Evolutionary conservation across 2,113 vertebrate genomes (phyloP).

Genomic region (Odocoileus virginianus): DNA sequence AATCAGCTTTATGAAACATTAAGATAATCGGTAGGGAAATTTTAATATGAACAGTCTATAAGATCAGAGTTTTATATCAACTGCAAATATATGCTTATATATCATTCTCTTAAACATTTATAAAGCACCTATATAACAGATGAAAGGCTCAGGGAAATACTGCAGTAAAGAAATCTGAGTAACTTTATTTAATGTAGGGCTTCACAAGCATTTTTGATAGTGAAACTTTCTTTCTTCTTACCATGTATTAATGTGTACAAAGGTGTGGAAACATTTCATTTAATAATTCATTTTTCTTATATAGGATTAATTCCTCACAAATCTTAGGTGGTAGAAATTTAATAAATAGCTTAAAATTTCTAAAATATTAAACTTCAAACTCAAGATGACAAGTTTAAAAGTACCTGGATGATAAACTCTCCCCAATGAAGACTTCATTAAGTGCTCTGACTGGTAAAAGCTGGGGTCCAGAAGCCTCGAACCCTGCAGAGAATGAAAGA

Average conservation of each 20-base stretch:
- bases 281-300: neutral
- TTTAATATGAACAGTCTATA: neutral
- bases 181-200: neutral
- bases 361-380: neutral
- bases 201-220: neutral
- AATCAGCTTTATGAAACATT: neutral
- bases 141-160: neutral
- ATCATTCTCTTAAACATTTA: neutral
- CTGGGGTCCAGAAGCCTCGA: slow-evolving; percentile 83
- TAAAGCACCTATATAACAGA: neutral
- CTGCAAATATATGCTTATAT: neutral
- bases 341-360: neutral
- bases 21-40: neutral
- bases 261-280: neutral
- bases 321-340: neutral
- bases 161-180: neutral
- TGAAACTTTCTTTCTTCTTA: neutral
- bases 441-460: slow-evolving; percentile 93
- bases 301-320: neutral
- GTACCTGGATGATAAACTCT: slow-evolving; percentile 97
- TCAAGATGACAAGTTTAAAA: slow-evolving; percentile 10
- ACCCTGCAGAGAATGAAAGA: slow-evolving; percentile 61
- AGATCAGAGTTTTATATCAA: neutral
- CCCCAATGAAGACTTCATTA: slow-evolving; percentile 98
- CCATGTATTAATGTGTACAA: neutral